Percentiles rank a stretch among this genome's conserved stretches.
Conservation (phyloP, 2,113 vertebrate genomes). For the Macrotus californicus region DNA sequence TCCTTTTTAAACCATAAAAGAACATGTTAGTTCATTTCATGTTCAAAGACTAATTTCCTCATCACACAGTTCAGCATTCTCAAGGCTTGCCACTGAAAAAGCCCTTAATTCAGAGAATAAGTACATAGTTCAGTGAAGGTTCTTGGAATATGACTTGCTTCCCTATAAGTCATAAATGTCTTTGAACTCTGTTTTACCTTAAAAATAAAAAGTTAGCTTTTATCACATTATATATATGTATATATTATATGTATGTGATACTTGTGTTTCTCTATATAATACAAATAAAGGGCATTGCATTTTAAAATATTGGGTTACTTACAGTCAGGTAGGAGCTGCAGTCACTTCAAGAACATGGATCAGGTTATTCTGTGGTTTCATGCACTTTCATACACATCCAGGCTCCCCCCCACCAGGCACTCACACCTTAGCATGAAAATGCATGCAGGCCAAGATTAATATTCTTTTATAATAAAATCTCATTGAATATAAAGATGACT, state of each 20-base stretch:
- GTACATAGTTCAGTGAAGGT: background rate
- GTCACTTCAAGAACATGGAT: background rate
- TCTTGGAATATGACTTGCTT: background rate
- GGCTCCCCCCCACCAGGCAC: background rate
- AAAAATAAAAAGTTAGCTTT: constrained; percentile 15
- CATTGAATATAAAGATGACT: background rate
- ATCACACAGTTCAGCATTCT: background rate
- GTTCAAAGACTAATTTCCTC: background rate
- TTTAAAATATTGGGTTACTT: background rate
- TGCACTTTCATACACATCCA: background rate
- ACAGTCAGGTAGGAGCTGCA: background rate
- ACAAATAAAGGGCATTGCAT: background rate
- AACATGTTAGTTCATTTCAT: background rate
- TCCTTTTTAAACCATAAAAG: background rate
- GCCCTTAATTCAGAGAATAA: background rate
- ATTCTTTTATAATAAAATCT: constrained; percentile 1
- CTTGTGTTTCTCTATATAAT: background rate
- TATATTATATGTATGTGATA: background rate
- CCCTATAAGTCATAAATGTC: background rate
- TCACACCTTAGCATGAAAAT: background rate
- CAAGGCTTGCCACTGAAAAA: background rate
- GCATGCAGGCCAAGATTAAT: background rate
- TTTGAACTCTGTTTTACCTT: background rate
- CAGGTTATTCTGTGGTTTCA: background rate
- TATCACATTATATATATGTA: background rate